Evolutionary conservation across 2,797 vertebrate genomes (phyloP).

Genomic region (Epinephelus malabaricus): DNA sequence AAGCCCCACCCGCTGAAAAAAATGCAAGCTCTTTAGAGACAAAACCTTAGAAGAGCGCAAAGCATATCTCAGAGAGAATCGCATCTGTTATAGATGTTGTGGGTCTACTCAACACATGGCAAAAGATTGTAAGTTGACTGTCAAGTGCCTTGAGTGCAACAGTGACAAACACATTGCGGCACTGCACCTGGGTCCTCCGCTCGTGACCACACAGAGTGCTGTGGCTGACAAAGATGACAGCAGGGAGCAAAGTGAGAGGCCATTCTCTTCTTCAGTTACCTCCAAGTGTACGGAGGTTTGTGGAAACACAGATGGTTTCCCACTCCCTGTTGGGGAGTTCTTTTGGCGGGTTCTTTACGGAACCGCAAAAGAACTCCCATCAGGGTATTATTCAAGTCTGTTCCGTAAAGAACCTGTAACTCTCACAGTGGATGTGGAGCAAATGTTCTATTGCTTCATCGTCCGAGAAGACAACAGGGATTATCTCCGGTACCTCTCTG

Average conservation of each 20-base stretch:
- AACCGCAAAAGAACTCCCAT: too few relatives aligned
- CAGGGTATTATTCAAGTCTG: too few relatives aligned
- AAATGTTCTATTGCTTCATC: slow-evolving; percentile 7
- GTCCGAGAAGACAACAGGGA: not conserved
- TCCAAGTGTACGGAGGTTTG: slow-evolving; percentile 39
- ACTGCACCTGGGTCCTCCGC: not conserved
- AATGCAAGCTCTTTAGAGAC: slow-evolving; percentile 26
- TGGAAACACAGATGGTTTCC: not conserved
- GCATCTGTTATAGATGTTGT: slow-evolving; percentile 35
- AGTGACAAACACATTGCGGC: slow-evolving; percentile 21
- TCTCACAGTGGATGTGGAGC: not conserved
- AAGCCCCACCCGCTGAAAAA: slow-evolving; percentile 37
- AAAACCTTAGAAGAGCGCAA: slow-evolving; percentile 15
- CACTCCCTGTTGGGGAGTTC: not conserved
- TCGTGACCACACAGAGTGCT: accelerated
- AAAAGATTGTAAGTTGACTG: slow-evolving; percentile 6
- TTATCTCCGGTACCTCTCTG: not conserved
- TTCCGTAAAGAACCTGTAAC: not conserved
- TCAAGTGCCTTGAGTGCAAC: slow-evolving; percentile 23
- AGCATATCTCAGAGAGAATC: not conserved
- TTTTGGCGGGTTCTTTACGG: not conserved
- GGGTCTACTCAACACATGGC: slow-evolving; percentile 15
- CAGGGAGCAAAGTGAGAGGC: not conserved
- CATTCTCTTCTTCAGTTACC: not conserved
- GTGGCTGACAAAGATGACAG: not conserved